Percentiles rank a stretch among this genome's conserved stretches.
Evolutionary conservation across 2,797 vertebrate genomes (phyloP).

Genomic region (Galagoides demidoff): DNA sequence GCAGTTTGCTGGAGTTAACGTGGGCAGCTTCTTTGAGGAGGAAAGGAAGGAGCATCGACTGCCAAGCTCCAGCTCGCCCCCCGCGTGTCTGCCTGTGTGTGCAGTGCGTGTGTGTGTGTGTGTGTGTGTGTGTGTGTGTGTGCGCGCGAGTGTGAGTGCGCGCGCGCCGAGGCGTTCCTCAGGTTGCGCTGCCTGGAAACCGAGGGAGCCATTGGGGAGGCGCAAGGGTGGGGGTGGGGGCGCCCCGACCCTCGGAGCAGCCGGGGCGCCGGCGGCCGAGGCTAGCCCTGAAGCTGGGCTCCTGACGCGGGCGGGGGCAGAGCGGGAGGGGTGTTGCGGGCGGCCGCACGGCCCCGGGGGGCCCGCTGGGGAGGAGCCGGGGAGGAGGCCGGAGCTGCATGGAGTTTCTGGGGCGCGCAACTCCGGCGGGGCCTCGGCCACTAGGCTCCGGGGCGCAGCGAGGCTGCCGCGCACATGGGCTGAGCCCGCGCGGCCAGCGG

Average conservation of each 20-base stretch:
- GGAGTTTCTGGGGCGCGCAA: conserved; percentile 78
- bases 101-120: conserved; percentile 21
- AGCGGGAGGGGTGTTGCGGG: background rate
- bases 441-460: conserved; percentile 70
- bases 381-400: conserved; percentile 76
- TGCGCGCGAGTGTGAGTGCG: conserved; percentile 56
- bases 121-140: conserved; percentile 27
- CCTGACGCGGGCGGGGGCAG: background rate
- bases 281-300: conserved; percentile 27
- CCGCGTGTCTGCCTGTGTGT: conserved; percentile 57
- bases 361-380: conserved; percentile 39
- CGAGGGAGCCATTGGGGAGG: conserved; percentile 79
- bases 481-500: conserved; percentile 75
- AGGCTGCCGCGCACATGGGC: conserved; percentile 79
- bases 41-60: conserved; percentile 59
- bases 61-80: conserved; percentile 70
- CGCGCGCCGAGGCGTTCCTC: conserved; percentile 80
- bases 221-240: conserved; percentile 70
- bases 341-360: conserved; percentile 60
- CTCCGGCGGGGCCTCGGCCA: conserved; percentile 79
- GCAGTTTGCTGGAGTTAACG: conserved; percentile 73
- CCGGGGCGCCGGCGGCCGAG: background rate
- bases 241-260: conserved; percentile 60
- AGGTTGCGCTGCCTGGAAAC: conserved; percentile 79
- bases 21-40: conserved; percentile 73